Percentiles rank a stretch among this genome's conserved stretches.
Conservation (phyloP, 2,113 vertebrate genomes). For the Agelaius phoeniceus region DNA sequence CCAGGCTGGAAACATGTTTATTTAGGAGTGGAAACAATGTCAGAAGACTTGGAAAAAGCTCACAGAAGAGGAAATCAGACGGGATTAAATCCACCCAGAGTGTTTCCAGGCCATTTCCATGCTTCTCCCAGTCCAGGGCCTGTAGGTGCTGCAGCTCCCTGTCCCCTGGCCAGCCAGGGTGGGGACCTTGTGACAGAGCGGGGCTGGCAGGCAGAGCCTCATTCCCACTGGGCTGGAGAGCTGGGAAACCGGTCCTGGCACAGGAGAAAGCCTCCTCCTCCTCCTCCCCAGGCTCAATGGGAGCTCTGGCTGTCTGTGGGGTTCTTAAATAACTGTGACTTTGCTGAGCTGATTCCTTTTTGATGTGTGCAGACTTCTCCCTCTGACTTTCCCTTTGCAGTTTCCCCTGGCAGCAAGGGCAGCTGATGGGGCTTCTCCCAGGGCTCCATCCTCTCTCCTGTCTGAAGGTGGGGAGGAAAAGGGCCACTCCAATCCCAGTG, state of each 20-base stretch:
- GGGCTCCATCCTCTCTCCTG: not conserved
- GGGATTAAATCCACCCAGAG: not conserved
- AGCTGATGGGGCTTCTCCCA: not conserved
- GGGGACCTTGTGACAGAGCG: not conserved
- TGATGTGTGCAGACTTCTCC: conserved; percentile 12
- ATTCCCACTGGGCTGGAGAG: not conserved
- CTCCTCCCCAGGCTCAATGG: not conserved
- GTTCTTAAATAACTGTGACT: conserved; percentile 9
- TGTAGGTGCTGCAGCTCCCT: not conserved
- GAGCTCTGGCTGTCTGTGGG: not conserved
- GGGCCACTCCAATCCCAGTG: not conserved
- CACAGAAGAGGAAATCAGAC: not conserved
- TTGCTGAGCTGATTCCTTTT: conserved; percentile 16
- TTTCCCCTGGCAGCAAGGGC: not conserved
- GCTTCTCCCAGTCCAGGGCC: not conserved
- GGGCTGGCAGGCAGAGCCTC: not conserved
- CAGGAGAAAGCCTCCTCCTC: not conserved
- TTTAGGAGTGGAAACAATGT: not conserved
- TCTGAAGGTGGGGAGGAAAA: not conserved
- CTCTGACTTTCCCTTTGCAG: not conserved
- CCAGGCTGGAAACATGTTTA: not conserved
- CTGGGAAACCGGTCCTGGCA: conserved; percentile 7
- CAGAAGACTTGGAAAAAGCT: not conserved
- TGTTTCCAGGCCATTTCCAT: not conserved
- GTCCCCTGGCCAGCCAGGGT: not conserved